phyloP scores from a whole-genome alignment of 2,113 vertebrate species.

The Mesocricetus auratus region DNA sequence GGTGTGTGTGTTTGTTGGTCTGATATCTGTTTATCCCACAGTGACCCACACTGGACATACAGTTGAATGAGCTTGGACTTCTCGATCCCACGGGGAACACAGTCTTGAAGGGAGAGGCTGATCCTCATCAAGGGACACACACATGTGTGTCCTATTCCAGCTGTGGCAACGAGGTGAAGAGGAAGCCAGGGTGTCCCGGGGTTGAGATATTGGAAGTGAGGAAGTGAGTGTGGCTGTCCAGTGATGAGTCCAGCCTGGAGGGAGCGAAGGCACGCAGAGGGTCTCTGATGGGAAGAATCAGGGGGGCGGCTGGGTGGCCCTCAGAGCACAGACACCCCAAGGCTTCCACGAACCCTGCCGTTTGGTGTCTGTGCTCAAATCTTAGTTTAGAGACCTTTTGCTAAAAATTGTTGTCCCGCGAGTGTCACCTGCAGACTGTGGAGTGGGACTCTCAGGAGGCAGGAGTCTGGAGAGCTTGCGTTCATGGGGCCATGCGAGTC shows the following conservation, averaged over 20 bases:
- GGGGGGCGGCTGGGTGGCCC: rapidly evolving
- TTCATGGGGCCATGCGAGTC: not conserved
- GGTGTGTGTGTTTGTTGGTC: not conserved
- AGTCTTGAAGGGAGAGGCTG: not conserved
- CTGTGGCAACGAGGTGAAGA: not conserved
- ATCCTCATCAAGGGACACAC: not conserved
- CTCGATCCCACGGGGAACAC: not conserved
- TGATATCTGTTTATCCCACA: not conserved
- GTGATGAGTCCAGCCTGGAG: not conserved
- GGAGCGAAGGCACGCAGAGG: not conserved
- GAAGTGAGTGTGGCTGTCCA: not conserved
- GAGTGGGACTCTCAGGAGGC: not conserved
- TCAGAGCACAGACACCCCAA: not conserved
- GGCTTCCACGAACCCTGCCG: not conserved
- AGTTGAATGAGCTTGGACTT: not conserved
- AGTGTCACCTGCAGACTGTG: not conserved
- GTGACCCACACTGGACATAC: not conserved
- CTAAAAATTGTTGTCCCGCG: too few relatives aligned
- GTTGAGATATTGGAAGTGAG: not conserved
- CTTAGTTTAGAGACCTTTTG: not conserved
- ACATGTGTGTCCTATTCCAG: not conserved
- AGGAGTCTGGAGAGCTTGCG: not conserved
- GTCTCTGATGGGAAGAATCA: not conserved
- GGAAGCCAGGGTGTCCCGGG: too few relatives aligned
- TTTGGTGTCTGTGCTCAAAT: not conserved